These are phyloP conservation scores for Ginglymostoma cirratum DNA, from an alignment of 2,113 vertebrate genomes.

Conservation along the genomic window DNA sequence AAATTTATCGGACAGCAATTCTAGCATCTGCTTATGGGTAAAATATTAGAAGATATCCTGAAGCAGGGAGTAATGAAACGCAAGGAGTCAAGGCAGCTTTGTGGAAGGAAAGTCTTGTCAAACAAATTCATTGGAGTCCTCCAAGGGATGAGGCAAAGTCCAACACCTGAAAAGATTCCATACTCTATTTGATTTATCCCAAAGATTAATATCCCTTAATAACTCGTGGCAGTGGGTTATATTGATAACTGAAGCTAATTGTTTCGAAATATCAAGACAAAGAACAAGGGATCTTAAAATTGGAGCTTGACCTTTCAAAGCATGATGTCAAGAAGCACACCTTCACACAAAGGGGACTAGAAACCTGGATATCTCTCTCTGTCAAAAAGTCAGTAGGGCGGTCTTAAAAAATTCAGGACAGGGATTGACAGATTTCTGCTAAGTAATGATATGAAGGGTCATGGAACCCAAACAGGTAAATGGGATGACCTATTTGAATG, in stretches of 20 bases:
- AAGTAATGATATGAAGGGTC: background rate
- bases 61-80: background rate
- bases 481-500: background rate
- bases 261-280: background rate
- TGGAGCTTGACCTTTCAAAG: background rate
- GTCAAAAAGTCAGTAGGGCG: no score
- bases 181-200: background rate
- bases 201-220: background rate
- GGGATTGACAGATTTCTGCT: background rate
- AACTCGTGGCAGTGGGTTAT: background rate
- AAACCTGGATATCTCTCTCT: no score
- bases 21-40: background rate
- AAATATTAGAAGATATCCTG: background rate
- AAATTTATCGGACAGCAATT: background rate
- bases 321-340: no score
- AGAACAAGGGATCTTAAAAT: background rate
- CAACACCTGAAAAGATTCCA: background rate
- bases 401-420: background rate
- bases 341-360: no score
- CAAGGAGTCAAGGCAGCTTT: background rate
- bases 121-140: background rate
- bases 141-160: background rate
- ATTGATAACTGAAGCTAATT: background rate
- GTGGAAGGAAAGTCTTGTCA: background rate
- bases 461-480: background rate